Conservation (phyloP, 2,888 invertebrate genomes). For the Agapostemon virescens region DNA sequence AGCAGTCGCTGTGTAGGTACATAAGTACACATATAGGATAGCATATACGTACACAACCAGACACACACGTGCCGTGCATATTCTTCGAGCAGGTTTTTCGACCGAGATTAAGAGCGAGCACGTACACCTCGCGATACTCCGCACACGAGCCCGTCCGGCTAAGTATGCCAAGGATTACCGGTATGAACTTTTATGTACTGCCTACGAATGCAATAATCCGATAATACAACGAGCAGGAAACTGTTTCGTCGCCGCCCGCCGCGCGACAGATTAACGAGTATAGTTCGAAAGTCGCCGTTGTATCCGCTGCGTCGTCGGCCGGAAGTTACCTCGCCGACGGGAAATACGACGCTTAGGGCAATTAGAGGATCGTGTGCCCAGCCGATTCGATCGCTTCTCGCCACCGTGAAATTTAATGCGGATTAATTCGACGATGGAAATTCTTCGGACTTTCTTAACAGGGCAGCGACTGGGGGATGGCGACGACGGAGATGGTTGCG, state of each 20-base stretch:
- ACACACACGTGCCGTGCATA: slow-evolving; percentile 42
- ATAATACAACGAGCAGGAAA: slow-evolving; percentile 46
- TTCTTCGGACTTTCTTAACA: neutral
- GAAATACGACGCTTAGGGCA: neutral
- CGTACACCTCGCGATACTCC: slow-evolving; percentile 37
- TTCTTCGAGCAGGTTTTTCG: slow-evolving; percentile 58
- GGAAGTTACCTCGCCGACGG: neutral
- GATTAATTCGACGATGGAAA: neutral
- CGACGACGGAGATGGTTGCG: too few species aligned
- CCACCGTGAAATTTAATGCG: neutral
- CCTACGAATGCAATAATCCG: slow-evolving; percentile 49
- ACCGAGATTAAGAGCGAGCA: slow-evolving; percentile 57
- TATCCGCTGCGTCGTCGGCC: neutral
- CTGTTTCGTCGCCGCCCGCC: slow-evolving; percentile 11
- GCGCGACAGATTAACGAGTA: slow-evolving; percentile 28
- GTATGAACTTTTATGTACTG: slow-evolving; percentile 52
- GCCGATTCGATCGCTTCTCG: neutral
- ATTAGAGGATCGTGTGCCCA: neutral
- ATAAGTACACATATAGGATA: neutral
- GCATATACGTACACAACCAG: neutral
- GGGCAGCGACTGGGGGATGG: too few species aligned
- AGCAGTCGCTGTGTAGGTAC: too few species aligned
- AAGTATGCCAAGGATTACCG: slow-evolving; percentile 61
- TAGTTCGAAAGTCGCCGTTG: slow-evolving; percentile 15
- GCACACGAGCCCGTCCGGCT: slow-evolving; percentile 31